Conservation (phyloP, 2,888 invertebrate species). For the Spatulosminthurus flaviceps region DNA sequence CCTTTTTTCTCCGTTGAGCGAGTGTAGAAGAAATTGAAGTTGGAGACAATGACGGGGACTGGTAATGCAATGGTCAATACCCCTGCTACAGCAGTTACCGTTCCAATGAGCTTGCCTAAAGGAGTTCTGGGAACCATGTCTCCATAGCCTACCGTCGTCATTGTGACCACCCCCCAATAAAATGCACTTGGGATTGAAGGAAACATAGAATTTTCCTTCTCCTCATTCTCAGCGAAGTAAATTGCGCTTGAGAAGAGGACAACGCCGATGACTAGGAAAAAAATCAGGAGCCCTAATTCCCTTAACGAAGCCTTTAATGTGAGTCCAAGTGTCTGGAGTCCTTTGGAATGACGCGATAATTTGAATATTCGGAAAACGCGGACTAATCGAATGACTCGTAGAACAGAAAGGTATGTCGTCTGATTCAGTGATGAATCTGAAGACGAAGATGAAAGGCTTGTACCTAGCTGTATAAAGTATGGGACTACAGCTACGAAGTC, state of each 20-base stretch:
- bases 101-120: constrained; percentile 52
- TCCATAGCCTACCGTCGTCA: constrained; percentile 57
- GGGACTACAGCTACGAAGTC: constrained; percentile 59
- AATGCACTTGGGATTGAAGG: constrained; percentile 53
- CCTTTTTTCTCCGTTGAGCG: constrained; percentile 48
- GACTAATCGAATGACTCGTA: constrained; percentile 56
- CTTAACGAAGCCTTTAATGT: constrained; percentile 57
- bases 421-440: neutral
- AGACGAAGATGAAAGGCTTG: neutral
- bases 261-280: constrained; percentile 57
- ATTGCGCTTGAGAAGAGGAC: constrained; percentile 54
- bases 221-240: constrained; percentile 48
- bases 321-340: constrained; percentile 57
- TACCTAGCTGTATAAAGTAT: constrained; percentile 48
- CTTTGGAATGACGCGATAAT: constrained; percentile 51
- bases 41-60: constrained; percentile 53
- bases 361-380: constrained; percentile 61
- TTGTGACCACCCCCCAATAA: constrained; percentile 59
- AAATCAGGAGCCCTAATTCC: constrained; percentile 56
- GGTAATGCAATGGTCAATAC: constrained; percentile 58
- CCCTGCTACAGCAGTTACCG: constrained; percentile 55
- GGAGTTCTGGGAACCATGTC: constrained; percentile 53
- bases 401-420: constrained; percentile 46
- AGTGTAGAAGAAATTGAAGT: constrained; percentile 59
- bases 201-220: constrained; percentile 19